Conservation (phyloP, 2,797 vertebrate species). For the Todus mexicanus region DNA sequence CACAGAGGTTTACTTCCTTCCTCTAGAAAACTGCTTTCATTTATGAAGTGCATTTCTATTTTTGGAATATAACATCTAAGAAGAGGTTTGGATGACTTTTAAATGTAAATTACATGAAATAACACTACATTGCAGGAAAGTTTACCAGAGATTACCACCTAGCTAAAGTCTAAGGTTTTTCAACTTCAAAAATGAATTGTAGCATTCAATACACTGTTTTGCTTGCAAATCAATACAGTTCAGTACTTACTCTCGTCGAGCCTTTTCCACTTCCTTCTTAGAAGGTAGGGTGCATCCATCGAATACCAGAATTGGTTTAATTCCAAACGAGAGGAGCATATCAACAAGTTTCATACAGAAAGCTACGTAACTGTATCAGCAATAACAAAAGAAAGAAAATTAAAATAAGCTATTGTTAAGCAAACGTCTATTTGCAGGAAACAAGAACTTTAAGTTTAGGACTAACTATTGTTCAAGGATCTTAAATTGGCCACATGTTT, state of each 20-base stretch:
- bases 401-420: not conserved
- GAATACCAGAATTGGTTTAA: slow-evolving; percentile 93
- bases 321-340: slow-evolving; percentile 87
- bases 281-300: slow-evolving; percentile 95
- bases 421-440: not conserved
- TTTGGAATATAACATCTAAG: slow-evolving; percentile 29
- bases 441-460: not conserved
- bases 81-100: not conserved
- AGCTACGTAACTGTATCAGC: slow-evolving; percentile 83
- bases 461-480: not conserved
- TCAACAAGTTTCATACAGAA: slow-evolving; percentile 97
- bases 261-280: slow-evolving; percentile 92
- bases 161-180: not conserved
- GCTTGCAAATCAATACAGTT: not conserved
- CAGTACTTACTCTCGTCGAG: slow-evolving; percentile 88
- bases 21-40: not conserved
- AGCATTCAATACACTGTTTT: not conserved
- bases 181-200: not conserved
- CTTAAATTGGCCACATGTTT: not conserved
- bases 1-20: slow-evolving; percentile 21
- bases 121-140: not conserved
- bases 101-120: not conserved
- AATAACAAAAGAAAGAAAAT: not conserved
- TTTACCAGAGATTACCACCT: not conserved
- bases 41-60: slow-evolving; percentile 4